Base-by-base conservation (phyloP, 2,113 vertebrate species). In the Saguinus imperator region DNA sequence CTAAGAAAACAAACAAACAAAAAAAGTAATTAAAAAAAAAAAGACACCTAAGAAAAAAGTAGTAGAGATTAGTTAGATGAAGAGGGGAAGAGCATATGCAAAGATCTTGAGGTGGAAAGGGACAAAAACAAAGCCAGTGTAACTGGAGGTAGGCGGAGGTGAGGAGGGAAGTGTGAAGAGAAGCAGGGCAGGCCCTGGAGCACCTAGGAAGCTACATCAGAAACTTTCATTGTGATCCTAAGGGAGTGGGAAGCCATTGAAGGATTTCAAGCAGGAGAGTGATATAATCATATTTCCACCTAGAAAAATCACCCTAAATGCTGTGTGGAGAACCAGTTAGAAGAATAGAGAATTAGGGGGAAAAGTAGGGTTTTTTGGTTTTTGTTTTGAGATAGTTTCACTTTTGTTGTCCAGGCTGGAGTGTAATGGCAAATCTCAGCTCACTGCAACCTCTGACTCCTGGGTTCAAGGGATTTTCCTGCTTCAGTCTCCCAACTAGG, bases 251-350 rank as follows among this genome's bases (percentile, higher is more conserved):
- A 90, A 93, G 35, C 77, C 37, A 73, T 66, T 11, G 57, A 90
- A 94, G 20, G 52, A 94, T 87, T 81, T 88, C 75, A 70, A 79
- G 8, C 32, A 73, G 37, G 21, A 18, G 79, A 82, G 3, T 81
- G 43, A 70, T 18, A 88, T 25, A 10, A 66, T 94, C 57, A 40
- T 80, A 92, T 52, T 94, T 94, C 40, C 57, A 95, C 55, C 79
- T 61, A 92, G 83, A 82, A 97, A 94, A 37, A 84, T 68, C 61
- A 95, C 61, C 80, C 18, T 61, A 80, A 83, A 45, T 72, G 14
- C 57, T 89, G 10, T 76, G 9, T 77, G 50, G 55, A 94, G 32
- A 94, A 92, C 40, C 16, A 40, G 27, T 84, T 75, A 87, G 50
- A 58, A 29, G 27, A 89, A 86, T 32, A 55, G 13, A 88, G n/a